Percentiles rank a stretch among this genome's conserved stretches.
Conservation (phyloP, 2,113 vertebrate genomes). For the Eurypyga helias region DNA sequence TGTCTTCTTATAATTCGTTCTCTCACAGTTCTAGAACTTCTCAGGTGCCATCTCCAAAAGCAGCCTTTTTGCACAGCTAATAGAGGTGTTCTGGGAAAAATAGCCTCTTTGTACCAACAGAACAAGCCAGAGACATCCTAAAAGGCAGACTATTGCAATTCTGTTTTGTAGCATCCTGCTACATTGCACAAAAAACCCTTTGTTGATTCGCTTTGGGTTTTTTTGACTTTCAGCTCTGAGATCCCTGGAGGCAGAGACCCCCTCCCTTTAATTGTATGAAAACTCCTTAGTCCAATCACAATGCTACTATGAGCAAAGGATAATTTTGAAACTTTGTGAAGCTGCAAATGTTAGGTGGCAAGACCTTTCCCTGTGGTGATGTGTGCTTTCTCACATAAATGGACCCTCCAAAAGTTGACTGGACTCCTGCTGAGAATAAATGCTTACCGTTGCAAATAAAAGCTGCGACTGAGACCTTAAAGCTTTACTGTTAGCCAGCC, state of each 20-base stretch:
- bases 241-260: neutral
- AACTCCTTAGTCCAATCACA: neutral
- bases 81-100: neutral
- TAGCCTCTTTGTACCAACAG: neutral
- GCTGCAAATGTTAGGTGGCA: neutral
- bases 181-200: neutral
- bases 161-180: neutral
- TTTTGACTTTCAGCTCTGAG: slow-evolving; percentile 26
- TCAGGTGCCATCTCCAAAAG: neutral
- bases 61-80: neutral
- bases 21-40: neutral
- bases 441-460: neutral
- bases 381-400: slow-evolving; percentile 8
- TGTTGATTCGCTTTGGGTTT: neutral
- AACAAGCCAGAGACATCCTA: neutral
- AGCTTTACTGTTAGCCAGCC: neutral
- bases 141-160: neutral
- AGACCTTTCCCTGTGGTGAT: neutral
- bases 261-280: slow-evolving; percentile 7
- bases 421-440: neutral
- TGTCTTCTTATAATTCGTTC: neutral
- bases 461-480: neutral
- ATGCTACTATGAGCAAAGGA: neutral
- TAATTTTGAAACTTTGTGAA: neutral
- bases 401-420: neutral